Percentiles rank a stretch among this genome's conserved stretches.
These are phyloP conservation scores for Brachionus rubens DNA, from an alignment of 1,140 invertebrate species.

Conservation along the genomic window DNA sequence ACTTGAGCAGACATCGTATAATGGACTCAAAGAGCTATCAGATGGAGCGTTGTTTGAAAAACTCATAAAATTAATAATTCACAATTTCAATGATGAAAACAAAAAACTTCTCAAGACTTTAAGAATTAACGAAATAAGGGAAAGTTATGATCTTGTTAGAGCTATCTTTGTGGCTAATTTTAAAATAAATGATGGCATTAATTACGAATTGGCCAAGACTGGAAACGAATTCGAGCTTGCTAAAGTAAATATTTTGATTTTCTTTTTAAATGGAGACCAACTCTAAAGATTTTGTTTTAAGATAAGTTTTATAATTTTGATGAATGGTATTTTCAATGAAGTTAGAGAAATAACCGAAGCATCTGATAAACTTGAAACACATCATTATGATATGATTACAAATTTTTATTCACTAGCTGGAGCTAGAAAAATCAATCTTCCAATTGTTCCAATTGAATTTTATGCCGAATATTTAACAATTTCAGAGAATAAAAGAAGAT, in stretches of 20 bases:
- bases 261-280: no score
- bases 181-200: conserved; percentile 23
- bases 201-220: conserved; percentile 33
- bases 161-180: conserved; percentile 18
- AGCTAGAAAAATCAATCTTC: conserved; percentile 1
- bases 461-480: conserved; percentile 32
- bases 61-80: neutral
- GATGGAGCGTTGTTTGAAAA: conserved; percentile 18
- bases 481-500: conserved; percentile 27
- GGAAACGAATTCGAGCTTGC: conserved; percentile 43
- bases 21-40: conserved; percentile 13
- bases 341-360: conserved; percentile 3
- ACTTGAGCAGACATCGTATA: conserved; percentile 13
- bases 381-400: conserved; percentile 20
- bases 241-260: neutral
- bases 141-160: conserved; percentile 11
- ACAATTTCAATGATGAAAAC: conserved; percentile 34
- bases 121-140: neutral
- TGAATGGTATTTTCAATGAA: conserved; percentile 37
- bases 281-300: neutral
- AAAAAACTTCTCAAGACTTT: conserved; percentile 14
- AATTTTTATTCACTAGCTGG: conserved; percentile 13
- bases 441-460: conserved; percentile 25
- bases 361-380: conserved; percentile 14
- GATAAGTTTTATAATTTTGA: conserved; percentile 26